A percentile compares a stretch with the other conserved stretches of the same genome.
Evolutionary conservation across 2,888 invertebrate genomes (phyloP).

Genomic region (Fragum whitleyi): DNA sequence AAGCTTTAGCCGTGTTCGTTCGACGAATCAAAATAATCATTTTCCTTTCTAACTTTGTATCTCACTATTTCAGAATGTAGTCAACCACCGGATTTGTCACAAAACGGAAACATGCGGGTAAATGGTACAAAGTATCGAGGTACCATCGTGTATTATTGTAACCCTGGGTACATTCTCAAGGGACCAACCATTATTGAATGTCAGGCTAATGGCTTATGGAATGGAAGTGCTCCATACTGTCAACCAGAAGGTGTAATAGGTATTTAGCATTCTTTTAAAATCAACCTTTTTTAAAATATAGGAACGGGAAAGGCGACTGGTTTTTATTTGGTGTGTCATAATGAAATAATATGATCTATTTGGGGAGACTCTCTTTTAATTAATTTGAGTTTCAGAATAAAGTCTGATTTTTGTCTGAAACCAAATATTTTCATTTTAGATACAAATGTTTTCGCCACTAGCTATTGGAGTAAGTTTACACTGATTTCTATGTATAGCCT

Average conservation of each 20-base stretch:
- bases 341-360: no score
- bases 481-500: no score
- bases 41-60: no score
- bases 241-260: not conserved
- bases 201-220: not conserved
- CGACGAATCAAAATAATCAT: no score
- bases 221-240: conserved; percentile 8
- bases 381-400: no score
- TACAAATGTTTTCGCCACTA: no score
- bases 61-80: not conserved
- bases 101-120: not conserved
- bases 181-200: not conserved
- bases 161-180: not conserved
- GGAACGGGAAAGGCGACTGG: not conserved
- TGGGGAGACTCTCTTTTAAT: no score
- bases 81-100: not conserved
- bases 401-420: no score
- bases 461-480: no score
- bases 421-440: no score
- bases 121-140: not conserved
- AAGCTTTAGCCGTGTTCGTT: no score
- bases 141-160: not conserved
- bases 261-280: not conserved
- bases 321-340: no score
- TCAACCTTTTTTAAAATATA: not conserved